Evolutionary conservation across 2,113 vertebrate genomes (phyloP), one percentile per base, ranked within the genome.

Genomic region (Orthonyx spaldingii): DNA sequence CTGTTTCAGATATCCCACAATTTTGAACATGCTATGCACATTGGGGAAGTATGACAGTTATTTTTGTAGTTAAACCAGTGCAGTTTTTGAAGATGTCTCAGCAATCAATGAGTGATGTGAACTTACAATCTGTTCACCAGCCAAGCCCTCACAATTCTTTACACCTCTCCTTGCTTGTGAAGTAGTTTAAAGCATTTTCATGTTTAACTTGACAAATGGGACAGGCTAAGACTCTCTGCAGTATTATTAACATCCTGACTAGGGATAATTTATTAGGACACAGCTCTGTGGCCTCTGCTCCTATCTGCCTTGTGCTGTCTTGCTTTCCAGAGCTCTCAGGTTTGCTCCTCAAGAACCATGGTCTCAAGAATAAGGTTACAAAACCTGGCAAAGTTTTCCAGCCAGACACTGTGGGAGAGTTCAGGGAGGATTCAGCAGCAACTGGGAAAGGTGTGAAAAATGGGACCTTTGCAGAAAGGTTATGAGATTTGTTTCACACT

Each of bases 391-490:
- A 77, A 37, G 20, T 64, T 92, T 93, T 91, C 68, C 77, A 92
- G 49, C 26, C 35, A 74, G 50, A 23, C 50, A 6, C 9, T 78
- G 84, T 83, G 94, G 84, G 91, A 93, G 66, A 87, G 59, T 91
- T 96, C 87, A 69, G 41, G 84, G 57, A 39, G 41, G 42, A 55
- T 57, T 46, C 52, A 92, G 61, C 77, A 93, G 77, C 78, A 56
- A 57, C 42, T 79, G 66, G 55, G 78, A 94, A 94, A 97, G 78
- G 90, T 91, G 87, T 96, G 74, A 93, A 85, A 94, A 90, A 77
- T 57, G 70, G 8, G 93, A 90, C 89, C 82, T 87, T 49, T 91
- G 66, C 46, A 83, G 75, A 93, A 74, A 93, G 90, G 87, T 95
- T 94, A 59, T 94, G 93, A 95, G 91, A 95, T 89, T 37, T 65